Conservation (phyloP, 2,888 invertebrate genomes). For the Sepiola atlantica region DNA sequence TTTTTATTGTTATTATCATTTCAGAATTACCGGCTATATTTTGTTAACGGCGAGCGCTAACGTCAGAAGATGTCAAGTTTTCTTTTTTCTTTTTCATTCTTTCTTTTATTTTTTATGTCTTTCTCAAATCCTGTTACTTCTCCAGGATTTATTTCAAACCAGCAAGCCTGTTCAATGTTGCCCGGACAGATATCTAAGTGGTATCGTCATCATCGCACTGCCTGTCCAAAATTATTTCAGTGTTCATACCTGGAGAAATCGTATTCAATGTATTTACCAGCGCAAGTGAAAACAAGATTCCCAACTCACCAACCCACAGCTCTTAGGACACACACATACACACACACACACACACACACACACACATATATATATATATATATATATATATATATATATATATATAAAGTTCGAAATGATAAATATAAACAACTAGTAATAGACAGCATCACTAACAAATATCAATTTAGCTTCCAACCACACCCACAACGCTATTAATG, state of each 20-base stretch:
- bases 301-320: background rate
- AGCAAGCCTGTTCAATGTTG: background rate
- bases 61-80: background rate
- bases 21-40: background rate
- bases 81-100: background rate
- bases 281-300: background rate
- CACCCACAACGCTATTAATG: too few species aligned
- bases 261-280: background rate
- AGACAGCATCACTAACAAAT: too few species aligned
- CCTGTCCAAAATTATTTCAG: too few species aligned
- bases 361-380: background rate
- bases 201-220: too few species aligned
- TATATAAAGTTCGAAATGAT: background rate
- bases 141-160: background rate
- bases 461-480: too few species aligned
- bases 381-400: background rate
- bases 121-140: background rate
- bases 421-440: too few species aligned
- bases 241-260: too few species aligned
- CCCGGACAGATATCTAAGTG: too few species aligned
- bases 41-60: background rate
- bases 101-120: too few species aligned
- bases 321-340: background rate
- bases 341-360: background rate
- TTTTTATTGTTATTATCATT: background rate